Evolutionary conservation across 2,888 invertebrate genomes (phyloP).

Genomic region (Colostygia pectinataria): DNA sequence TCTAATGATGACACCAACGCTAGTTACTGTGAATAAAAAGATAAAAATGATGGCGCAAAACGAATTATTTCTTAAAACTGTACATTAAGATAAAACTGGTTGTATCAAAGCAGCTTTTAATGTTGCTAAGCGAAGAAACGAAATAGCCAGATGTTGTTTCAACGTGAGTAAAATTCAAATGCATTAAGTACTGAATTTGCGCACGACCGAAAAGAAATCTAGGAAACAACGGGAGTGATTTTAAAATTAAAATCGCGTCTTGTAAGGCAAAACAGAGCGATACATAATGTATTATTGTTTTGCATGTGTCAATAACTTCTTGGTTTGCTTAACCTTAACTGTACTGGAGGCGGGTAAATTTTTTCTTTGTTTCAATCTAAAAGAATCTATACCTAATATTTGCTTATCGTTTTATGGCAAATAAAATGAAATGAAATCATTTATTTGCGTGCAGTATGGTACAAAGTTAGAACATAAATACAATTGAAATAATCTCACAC

Average conservation of each 20-base stretch:
- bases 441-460: too few species aligned
- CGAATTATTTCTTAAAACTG: constrained; percentile 19
- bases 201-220: constrained; percentile 47
- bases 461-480: too few species aligned
- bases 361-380: background rate
- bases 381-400: background rate
- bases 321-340: constrained; percentile 22
- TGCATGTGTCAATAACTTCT: constrained; percentile 54
- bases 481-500: too few species aligned
- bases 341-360: constrained; percentile 8
- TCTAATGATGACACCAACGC: constrained; percentile 15
- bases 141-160: constrained; percentile 28
- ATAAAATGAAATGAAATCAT: too few species aligned
- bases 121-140: constrained; percentile 26
- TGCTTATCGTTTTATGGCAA: background rate
- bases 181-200: constrained; percentile 47
- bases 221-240: constrained; percentile 52
- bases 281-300: constrained; percentile 56
- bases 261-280: constrained; percentile 38
- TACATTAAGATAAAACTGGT: constrained; percentile 25
- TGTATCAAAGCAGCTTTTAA: constrained; percentile 15
- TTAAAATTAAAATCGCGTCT: constrained; percentile 56
- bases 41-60: constrained; percentile 14
- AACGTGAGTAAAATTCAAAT: constrained; percentile 35
- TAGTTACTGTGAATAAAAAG: constrained; percentile 14